Percentiles rank a stretch among this genome's conserved stretches.
Conservation (phyloP, 2,888 invertebrate genomes). For the Torymus tubicola region DNA sequence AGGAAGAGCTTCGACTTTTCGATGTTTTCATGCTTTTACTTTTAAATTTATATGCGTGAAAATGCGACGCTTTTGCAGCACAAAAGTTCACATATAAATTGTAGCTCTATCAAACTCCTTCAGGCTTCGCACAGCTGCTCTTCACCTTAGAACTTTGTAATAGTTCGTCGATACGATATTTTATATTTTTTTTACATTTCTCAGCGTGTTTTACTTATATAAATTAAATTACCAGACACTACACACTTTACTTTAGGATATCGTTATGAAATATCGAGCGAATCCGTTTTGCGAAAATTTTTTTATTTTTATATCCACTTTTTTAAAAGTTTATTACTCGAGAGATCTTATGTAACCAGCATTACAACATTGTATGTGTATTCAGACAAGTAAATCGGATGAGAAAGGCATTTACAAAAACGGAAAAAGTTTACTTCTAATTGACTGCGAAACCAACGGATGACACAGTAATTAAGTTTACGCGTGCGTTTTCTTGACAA, state of each 20-base stretch:
- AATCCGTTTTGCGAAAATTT: conserved; percentile 60
- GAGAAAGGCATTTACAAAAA: conserved; percentile 55
- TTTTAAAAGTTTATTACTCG: conserved; percentile 55
- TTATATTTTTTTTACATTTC: conserved; percentile 62
- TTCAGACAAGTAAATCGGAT: conserved; percentile 53
- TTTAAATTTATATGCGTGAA: conserved; percentile 55
- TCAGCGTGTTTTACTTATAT: conserved; percentile 68
- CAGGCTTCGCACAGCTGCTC: conserved; percentile 65
- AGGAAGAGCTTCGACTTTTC: conserved; percentile 57
- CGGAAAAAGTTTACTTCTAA: conserved; percentile 58
- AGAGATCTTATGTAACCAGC: conserved; percentile 53
- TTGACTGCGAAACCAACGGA: conserved; percentile 59
- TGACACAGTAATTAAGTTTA: conserved; percentile 52
- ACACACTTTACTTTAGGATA: conserved; percentile 67
- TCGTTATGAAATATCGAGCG: conserved; percentile 69
- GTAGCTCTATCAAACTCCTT: conserved; percentile 60
- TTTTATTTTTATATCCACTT: conserved; percentile 52
- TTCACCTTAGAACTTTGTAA: conserved; percentile 59
- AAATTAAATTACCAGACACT: conserved; percentile 72
- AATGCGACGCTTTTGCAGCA: conserved; percentile 53
- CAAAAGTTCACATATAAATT: conserved; percentile 56
- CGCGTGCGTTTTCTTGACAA: conserved; percentile 44
- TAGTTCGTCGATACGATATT: conserved; percentile 59
- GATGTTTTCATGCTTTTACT: conserved; percentile 54
- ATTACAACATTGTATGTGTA: conserved; percentile 55